A percentile compares a stretch with the other conserved stretches of the same genome.
Evolutionary conservation across 2,113 vertebrate species (phyloP).

Genomic region (Percina caprodes): DNA sequence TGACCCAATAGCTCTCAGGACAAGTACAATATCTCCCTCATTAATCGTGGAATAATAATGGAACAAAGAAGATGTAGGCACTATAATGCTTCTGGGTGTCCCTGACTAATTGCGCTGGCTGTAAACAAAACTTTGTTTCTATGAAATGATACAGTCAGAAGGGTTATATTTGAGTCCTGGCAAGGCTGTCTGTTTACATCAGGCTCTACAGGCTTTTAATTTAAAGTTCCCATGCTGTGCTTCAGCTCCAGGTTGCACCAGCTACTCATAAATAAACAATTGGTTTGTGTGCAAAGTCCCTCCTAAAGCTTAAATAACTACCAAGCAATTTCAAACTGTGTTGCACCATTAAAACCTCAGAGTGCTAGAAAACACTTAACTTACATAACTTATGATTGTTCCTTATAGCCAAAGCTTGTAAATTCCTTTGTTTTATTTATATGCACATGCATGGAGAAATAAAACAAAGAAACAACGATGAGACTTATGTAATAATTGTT

Average conservation of each 20-base stretch:
- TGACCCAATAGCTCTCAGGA: neutral
- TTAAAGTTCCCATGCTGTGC: neutral
- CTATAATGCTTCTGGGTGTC: neutral
- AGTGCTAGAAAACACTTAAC: neutral
- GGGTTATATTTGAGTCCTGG: neutral
- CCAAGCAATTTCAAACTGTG: neutral
- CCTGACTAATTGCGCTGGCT: neutral
- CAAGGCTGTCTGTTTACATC: neutral
- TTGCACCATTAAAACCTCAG: neutral
- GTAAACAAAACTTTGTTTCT: neutral
- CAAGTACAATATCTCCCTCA: neutral
- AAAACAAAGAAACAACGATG: no score
- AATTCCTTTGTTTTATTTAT: no score
- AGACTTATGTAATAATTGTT: no score
- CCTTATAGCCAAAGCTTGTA: no score
- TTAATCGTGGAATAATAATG: slow-evolving; percentile 4
- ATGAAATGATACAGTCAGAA: neutral
- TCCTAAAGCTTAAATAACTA: neutral
- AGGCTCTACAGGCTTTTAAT: neutral
- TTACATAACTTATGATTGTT: neutral
- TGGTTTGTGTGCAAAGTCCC: neutral
- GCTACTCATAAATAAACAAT: neutral
- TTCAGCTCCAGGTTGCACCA: neutral
- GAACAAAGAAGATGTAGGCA: neutral
- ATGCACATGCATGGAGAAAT: no score